phyloP scores from a whole-genome alignment of 2,113 vertebrate genomes.

The Zosterops japonicus region DNA sequence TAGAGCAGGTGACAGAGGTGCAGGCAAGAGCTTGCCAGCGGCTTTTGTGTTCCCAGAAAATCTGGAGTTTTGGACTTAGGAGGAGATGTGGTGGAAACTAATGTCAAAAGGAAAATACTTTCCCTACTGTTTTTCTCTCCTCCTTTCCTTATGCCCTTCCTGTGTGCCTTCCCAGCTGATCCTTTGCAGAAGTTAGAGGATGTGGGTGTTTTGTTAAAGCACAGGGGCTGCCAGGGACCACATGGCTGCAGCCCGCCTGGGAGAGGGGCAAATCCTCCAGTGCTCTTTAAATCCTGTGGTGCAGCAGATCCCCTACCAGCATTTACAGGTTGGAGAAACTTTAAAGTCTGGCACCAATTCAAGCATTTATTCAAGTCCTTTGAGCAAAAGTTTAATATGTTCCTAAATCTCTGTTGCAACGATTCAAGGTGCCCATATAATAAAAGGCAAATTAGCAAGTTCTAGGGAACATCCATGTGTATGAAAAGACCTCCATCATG shows the following conservation, averaged over 20 bases:
- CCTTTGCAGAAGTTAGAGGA: background rate
- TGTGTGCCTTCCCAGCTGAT: rapidly evolving
- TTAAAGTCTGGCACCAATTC: background rate
- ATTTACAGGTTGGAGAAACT: background rate
- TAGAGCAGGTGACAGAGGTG: background rate
- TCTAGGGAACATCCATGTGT: background rate
- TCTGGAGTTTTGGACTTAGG: background rate
- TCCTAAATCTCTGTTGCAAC: background rate
- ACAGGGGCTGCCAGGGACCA: background rate
- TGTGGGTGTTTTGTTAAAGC: rapidly evolving
- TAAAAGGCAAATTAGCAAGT: background rate
- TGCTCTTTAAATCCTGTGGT: background rate
- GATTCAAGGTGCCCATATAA: background rate
- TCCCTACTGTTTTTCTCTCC: background rate
- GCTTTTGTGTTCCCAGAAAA: background rate
- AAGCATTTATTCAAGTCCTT: background rate
- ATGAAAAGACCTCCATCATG: background rate
- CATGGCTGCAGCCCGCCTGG: rapidly evolving
- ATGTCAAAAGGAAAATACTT: background rate
- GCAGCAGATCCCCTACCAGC: background rate
- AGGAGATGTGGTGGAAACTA: background rate
- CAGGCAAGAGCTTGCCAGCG: background rate
- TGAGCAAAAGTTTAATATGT: background rate
- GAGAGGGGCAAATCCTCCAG: background rate
- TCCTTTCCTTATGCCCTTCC: background rate